phyloP scores from a whole-genome alignment of 2,113 vertebrate species.

The Mastomys natalensis region DNA sequence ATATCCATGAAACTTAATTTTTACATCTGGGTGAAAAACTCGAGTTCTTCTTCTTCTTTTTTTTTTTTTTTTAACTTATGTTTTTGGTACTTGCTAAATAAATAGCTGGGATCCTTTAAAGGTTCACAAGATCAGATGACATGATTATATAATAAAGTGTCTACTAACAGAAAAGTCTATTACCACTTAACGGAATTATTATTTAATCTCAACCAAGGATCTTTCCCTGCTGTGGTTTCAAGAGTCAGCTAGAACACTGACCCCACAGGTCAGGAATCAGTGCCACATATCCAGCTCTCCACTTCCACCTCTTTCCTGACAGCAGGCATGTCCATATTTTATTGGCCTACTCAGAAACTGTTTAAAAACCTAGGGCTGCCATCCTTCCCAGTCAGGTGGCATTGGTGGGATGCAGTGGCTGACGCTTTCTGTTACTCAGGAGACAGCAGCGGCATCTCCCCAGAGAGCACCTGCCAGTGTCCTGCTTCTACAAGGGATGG shows the following conservation, averaged over 20 bases:
- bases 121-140: background rate
- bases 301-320: background rate
- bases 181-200: background rate
- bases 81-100: background rate
- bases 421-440: background rate
- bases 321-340: background rate
- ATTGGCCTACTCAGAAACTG: background rate
- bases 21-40: background rate
- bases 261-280: rapidly evolving
- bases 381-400: background rate
- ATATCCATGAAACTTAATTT: background rate
- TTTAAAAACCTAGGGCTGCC: background rate
- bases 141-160: background rate
- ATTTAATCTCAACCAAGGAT: background rate
- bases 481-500: background rate
- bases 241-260: background rate
- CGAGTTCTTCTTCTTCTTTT: background rate
- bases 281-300: too few species aligned
- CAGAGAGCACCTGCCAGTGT: background rate
- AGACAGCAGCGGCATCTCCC: background rate
- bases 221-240: background rate
- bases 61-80: background rate
- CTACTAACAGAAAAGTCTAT: background rate
- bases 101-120: background rate
- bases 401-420: background rate